Conservation (phyloP, 2,797 vertebrate species). For the Emydoidea blandingii region DNA sequence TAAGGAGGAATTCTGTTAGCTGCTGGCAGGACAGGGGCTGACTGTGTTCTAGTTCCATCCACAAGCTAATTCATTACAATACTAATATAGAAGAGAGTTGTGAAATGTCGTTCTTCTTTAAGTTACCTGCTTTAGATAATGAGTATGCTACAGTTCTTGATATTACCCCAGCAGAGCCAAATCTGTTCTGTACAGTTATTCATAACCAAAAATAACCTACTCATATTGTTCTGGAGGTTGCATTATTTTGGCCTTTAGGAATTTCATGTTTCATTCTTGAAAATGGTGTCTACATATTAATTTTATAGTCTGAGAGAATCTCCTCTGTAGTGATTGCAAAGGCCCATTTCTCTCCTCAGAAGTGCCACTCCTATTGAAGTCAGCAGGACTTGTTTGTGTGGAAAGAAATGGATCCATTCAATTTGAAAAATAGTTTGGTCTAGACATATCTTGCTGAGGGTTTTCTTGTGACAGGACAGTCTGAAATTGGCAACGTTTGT, state of each 20-base stretch:
- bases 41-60: background rate
- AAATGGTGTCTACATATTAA: background rate
- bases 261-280: background rate
- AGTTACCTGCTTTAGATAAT: background rate
- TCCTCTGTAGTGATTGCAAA: background rate
- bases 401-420: background rate
- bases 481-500: background rate
- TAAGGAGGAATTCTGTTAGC: background rate
- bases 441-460: background rate
- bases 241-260: background rate
- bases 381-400: background rate
- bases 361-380: background rate
- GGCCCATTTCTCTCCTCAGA: background rate
- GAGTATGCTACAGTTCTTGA: background rate
- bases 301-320: background rate
- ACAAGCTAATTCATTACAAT: background rate
- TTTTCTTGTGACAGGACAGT: slow-evolving; percentile 24
- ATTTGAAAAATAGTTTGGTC: background rate
- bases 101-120: background rate
- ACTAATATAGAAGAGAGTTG: background rate
- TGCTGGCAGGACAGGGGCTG: background rate
- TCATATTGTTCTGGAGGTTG: background rate
- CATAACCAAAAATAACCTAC: background rate
- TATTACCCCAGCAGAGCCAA: background rate
- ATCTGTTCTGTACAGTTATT: background rate